A percentile compares a stretch with the other conserved stretches of the same genome.
Conservation (phyloP, 2,888 invertebrate genomes). For the Leucophenga montana region DNA sequence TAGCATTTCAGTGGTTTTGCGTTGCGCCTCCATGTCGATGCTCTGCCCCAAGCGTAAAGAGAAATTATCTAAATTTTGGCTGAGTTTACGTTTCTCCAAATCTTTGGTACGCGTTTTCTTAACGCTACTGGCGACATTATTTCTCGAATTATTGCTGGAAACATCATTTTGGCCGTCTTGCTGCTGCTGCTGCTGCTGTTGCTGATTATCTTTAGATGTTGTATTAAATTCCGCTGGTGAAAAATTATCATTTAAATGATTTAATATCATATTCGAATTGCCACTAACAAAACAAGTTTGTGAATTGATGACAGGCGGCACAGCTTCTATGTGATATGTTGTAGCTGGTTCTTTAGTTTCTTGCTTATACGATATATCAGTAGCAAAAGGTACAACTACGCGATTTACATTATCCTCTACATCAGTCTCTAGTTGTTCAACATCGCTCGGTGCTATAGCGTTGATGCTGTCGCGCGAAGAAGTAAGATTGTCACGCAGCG, state of each 20-base stretch:
- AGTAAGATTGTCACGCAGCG: constrained; percentile 58
- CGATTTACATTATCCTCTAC: constrained; percentile 65
- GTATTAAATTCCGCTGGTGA: constrained; percentile 42
- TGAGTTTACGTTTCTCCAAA: constrained; percentile 72
- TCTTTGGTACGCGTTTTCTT: constrained; percentile 66
- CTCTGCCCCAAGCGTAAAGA: constrained; percentile 70
- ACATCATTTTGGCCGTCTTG: constrained; percentile 27
- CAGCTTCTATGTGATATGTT: constrained; percentile 1
- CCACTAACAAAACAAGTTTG: constrained; percentile 69
- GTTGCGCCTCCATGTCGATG: constrained; percentile 56
- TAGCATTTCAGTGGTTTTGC: constrained; percentile 58
- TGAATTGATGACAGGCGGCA: constrained; percentile 57
- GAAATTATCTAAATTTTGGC: constrained; percentile 74
- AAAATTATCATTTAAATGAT: constrained; percentile 71
- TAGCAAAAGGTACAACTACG: constrained; percentile 67
- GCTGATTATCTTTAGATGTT: constrained; percentile 34
- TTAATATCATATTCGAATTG: constrained; percentile 71
- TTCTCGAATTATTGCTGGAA: constrained; percentile 62
- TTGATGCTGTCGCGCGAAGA: constrained; percentile 72
- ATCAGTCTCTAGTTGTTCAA: constrained; percentile 72
- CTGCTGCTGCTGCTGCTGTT: constrained; percentile 20
- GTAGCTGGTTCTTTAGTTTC: constrained; percentile 34
- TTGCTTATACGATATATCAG: constrained; percentile 54
- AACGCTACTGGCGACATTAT: constrained; percentile 40
- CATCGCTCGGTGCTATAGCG: constrained; percentile 71